Evolutionary conservation across 1,140 invertebrate species (phyloP).

Genomic region (Drosophila ambigua): DNA sequence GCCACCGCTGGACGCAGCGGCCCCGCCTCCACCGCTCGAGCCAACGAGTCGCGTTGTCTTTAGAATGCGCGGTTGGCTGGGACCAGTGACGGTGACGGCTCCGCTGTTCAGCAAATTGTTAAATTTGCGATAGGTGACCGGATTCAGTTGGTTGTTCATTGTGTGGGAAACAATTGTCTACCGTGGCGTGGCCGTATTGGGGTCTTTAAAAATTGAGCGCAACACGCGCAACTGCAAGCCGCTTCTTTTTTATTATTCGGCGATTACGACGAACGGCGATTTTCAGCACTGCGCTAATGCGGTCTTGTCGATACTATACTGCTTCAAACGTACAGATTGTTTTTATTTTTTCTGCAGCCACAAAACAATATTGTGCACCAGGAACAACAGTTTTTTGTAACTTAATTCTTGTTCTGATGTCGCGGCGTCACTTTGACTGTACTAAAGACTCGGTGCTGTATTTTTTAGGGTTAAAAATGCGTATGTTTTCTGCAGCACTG

Average conservation of each 20-base stretch:
- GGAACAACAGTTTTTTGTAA: constrained; percentile 61
- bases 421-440: constrained; percentile 81
- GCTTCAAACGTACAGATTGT: constrained; percentile 8
- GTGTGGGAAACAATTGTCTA: constrained; percentile 32
- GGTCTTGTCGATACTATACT: constrained; percentile 4
- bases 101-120: constrained; percentile 83
- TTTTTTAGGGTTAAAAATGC: constrained; percentile 78
- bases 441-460: constrained; percentile 74
- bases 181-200: constrained; percentile 39
- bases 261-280: constrained; percentile 24
- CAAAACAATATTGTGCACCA: constrained; percentile 26
- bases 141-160: constrained; percentile 81
- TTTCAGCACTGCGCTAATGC: constrained; percentile 3
- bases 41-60: constrained; percentile 69
- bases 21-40: constrained; percentile 37
- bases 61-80: constrained; percentile 77
- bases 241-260: constrained; percentile 32
- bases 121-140: constrained; percentile 81
- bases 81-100: constrained; percentile 80
- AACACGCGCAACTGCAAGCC: constrained; percentile 60
- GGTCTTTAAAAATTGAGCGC: constrained; percentile 26
- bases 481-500: constrained; percentile 26
- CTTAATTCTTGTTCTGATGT: constrained; percentile 65
- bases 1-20: constrained; percentile 14
- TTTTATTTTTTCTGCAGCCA: constrained; percentile 19